phyloP scores from a whole-genome alignment of 1,140 invertebrate genomes.

The Drosophila chauvacae region DNA sequence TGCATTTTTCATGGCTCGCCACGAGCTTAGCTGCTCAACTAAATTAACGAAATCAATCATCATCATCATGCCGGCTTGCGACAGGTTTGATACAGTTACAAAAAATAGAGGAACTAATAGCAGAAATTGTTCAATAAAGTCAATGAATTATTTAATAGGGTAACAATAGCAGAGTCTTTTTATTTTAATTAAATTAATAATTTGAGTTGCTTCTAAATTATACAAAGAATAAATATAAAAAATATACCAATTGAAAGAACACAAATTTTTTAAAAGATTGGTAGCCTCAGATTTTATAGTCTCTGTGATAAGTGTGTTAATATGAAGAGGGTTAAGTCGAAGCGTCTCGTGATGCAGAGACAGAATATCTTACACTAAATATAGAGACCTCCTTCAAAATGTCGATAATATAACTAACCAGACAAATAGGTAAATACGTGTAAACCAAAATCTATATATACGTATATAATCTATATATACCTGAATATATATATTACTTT shows the following conservation, averaged over 20 bases:
- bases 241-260: no score
- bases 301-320: no score
- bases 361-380: neutral
- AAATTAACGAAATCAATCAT: slow-evolving; percentile 78
- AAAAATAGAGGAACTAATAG: neutral
- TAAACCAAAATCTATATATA: no score
- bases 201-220: neutral
- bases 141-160: neutral
- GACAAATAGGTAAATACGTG: neutral
- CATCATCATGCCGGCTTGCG: slow-evolving; percentile 29
- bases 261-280: no score
- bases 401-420: no score
- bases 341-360: neutral
- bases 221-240: no score
- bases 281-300: no score
- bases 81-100: slow-evolving; percentile 19
- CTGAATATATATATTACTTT: neutral
- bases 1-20: slow-evolving; percentile 49
- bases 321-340: no score
- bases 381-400: neutral
- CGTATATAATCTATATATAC: no score
- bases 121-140: neutral
- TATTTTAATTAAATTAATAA: neutral
- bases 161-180: no score
- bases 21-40: slow-evolving; percentile 46